Evolutionary conservation across 2,113 vertebrate species (phyloP).

Genomic region (Channa maculata): DNA sequence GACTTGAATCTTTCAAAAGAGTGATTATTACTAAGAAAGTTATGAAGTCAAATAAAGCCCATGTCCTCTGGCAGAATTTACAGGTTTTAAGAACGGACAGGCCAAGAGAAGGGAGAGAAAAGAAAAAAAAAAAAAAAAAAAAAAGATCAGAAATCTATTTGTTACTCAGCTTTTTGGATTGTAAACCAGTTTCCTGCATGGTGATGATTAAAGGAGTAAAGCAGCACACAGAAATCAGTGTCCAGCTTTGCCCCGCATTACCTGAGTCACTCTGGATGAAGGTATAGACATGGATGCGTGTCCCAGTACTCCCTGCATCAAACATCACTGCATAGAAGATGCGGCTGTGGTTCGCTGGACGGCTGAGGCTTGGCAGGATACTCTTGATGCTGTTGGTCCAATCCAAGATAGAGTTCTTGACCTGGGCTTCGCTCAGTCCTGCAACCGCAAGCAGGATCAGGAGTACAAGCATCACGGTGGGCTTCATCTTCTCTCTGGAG

Average conservation of each 20-base stretch:
- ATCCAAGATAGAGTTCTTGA: conserved; percentile 47
- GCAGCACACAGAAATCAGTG: neutral
- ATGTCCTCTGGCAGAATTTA: neutral
- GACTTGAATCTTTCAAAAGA: conserved; percentile 44
- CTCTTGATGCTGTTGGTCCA: conserved; percentile 73
- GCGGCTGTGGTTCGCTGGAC: conserved; percentile 85
- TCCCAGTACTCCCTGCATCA: conserved; percentile 97
- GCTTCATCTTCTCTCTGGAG: conserved; percentile 70
- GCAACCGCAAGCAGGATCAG: conserved; percentile 41
- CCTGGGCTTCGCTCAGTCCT: conserved; percentile 28
- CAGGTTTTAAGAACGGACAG: conserved; percentile 1
- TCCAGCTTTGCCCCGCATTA: conserved; percentile 53
- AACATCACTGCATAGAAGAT: conserved; percentile 96
- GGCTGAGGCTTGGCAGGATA: conserved; percentile 83
- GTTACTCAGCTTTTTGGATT: neutral
- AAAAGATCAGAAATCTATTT: neutral
- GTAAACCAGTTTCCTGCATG: neutral
- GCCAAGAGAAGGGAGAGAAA: neutral
- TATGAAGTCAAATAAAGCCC: conserved; percentile 7
- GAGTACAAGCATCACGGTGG: conserved; percentile 30
- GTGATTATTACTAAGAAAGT: conserved; percentile 39
- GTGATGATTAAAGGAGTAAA: neutral
- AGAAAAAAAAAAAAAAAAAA: neutral
- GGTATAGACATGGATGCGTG: conserved; percentile 94
- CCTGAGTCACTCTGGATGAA: conserved; percentile 89